Evolutionary conservation across 2,113 vertebrate species (phyloP).

Genomic region (Apistogramma diplotaenia): DNA sequence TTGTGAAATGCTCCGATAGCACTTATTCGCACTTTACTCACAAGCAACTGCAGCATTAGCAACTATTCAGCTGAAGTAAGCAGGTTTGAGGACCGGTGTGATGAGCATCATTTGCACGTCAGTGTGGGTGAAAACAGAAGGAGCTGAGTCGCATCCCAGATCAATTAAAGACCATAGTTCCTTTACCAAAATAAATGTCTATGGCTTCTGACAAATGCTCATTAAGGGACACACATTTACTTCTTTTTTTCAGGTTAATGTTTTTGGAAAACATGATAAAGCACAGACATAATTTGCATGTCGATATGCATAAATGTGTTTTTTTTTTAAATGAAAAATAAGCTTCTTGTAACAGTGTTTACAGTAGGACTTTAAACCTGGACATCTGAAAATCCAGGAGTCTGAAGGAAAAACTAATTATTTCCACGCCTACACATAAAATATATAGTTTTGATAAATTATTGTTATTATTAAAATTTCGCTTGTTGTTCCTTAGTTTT

Average conservation of each 20-base stretch:
- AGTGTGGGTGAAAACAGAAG: not conserved
- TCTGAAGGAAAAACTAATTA: too few species aligned
- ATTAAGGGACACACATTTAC: not conserved
- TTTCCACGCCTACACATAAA: too few species aligned
- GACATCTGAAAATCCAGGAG: not conserved
- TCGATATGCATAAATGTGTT: not conserved
- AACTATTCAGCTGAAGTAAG: conserved; percentile 1
- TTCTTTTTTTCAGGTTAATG: not conserved
- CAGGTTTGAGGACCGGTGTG: not conserved
- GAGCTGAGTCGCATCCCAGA: not conserved
- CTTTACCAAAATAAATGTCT: not conserved
- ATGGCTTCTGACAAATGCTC: not conserved
- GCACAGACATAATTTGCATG: not conserved
- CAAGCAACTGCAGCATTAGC: not conserved
- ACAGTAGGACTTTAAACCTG: not conserved
- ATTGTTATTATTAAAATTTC: not conserved
- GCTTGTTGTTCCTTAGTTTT: not conserved
- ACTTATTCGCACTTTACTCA: not conserved
- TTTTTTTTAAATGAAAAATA: not conserved
- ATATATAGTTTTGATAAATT: too few species aligned
- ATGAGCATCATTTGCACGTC: not conserved
- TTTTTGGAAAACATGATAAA: too few species aligned
- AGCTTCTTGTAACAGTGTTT: not conserved
- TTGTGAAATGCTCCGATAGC: not conserved
- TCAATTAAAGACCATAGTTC: not conserved